Base-by-base conservation (phyloP, 2,797 vertebrate genomes). In the Microctenopoma steveboyesi region DNA sequence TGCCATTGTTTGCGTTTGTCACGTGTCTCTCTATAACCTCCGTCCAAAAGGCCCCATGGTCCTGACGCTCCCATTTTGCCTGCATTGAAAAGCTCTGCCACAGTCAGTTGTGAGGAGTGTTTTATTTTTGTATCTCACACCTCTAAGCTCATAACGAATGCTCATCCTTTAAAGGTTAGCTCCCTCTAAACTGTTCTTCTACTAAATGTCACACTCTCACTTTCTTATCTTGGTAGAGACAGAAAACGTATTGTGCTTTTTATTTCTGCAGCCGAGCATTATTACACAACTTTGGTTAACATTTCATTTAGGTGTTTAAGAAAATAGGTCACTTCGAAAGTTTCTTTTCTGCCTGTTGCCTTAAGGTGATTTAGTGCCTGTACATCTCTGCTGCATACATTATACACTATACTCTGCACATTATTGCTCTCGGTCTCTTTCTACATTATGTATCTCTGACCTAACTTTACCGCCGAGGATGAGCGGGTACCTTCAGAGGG, bases 81-180 rank as follows among this genome's bases (percentile, higher is more conserved):
- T 27, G 18, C 54, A 55, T 8, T 55, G 50, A 76, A 67, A 62
- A n/a, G 51, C 64, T 74, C 42, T 16, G 25, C 65, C 52, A 55
- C 70, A 60, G 49, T 55, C 27, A 28, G 18, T 40, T 62, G 25
- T 61, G 70, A 61, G 52, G 43, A 69, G 61, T 51, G 42, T 71
- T 86, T 68, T 78, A 72, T 83, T 81, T 82, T 67, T 71, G 70
- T 76, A 45, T 76, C 43, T 64, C 50, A 48, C 64, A 70, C 77
- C 74, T 85, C 39, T 53, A 15, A 68, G 80, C 80, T 76, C 63
- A 58, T 27, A 80, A 65, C 58, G 72, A 77, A 73, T 70, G 74
- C 74, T 86, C 51, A 56, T 79, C 67, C 69, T 85, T 84, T 83
- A 91, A 91, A 90, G 88, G 89, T 92, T 85, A 91, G 48, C 69